Conservation (phyloP, 1,140 invertebrate genomes). For the Sesamia nonagrioides region DNA sequence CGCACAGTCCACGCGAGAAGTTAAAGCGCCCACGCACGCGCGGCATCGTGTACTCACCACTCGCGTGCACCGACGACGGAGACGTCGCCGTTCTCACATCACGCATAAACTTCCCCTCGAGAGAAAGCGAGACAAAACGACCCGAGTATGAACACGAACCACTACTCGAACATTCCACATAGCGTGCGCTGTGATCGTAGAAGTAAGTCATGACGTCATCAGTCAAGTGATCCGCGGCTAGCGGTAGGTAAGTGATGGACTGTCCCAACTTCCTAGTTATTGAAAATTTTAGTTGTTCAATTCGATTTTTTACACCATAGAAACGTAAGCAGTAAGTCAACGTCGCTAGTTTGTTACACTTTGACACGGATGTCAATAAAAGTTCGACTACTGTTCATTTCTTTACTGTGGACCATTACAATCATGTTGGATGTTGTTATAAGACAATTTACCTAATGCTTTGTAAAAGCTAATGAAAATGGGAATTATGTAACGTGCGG, state of each 20-base stretch:
- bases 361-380: not conserved
- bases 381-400: conserved; percentile 41
- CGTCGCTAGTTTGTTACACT: conserved; percentile 24
- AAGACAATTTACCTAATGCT: conserved; percentile 23
- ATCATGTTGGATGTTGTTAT: conserved; percentile 24
- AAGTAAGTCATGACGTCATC: conserved; percentile 67
- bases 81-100: conserved; percentile 70
- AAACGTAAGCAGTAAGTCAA: conserved; percentile 37
- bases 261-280: conserved; percentile 48
- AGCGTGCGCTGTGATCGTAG: conserved; percentile 78
- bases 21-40: conserved; percentile 56
- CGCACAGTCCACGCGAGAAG: conserved; percentile 60
- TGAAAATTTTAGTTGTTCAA: conserved; percentile 35
- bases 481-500: conserved; percentile 1
- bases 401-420: conserved; percentile 48
- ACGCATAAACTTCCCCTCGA: conserved; percentile 61
- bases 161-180: conserved; percentile 80
- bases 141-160: conserved; percentile 67
- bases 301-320: conserved; percentile 3
- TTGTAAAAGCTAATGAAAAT: not conserved
- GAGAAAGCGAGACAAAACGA: conserved; percentile 53
- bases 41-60: conserved; percentile 73
- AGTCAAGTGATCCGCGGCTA: not conserved
- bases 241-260: conserved; percentile 31
- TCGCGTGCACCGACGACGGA: conserved; percentile 76